Evolutionary conservation across 2,113 vertebrate genomes (phyloP), one percentile per base, ranked within the genome.

Genomic region (Gymnocephalus cernua): DNA sequence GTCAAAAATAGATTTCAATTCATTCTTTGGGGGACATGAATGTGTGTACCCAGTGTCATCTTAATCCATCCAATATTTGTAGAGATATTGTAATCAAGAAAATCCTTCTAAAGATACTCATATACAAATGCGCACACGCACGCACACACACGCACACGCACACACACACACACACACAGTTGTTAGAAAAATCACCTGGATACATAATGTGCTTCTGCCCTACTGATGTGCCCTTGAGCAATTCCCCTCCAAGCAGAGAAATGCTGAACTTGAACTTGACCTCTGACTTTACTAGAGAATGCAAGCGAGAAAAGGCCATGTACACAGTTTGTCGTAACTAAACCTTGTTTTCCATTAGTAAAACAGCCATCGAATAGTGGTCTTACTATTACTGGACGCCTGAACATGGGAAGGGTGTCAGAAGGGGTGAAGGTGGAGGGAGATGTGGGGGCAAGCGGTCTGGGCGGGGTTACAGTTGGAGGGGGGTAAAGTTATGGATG

Each of bases 391-490:
- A 16, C 51, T 84, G 75, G 72, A 66, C 56, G 25, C 71, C 71
- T 73, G 74, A 78, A 84, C 82, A 58, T 85, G 63, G 32, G 65
- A 44, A 66, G 38, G 81, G 69, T 81, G 80, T 77, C 62, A 77
- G 73, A 74, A 82, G 75, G 56, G 74, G 84, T 76, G 70, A 48
- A 62, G 64, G 66, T 66, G 51, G 76, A 61, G 56, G 67, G 35
- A 41, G 51, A 67, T 14, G 76, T 45, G 69, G 73, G 63, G 75
- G 70, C 61, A 66, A 71, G 85, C 25, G 66, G 71, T 85, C 86
- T 88, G 79, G 89, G 69, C 41, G 25, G 74, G 79, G 84, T 88
- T 84, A 83, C 68, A 80, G 76, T 79, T 70, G 50, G 38, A 10
- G 10, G 19, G 50, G 66, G 53, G 65, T 51, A 38, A 66, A 38